A percentile compares a stretch with the other conserved stretches of the same genome.
These are phyloP conservation scores for Xylophagus ater DNA, from an alignment of 2,888 invertebrate genomes.

Conservation along the genomic window DNA sequence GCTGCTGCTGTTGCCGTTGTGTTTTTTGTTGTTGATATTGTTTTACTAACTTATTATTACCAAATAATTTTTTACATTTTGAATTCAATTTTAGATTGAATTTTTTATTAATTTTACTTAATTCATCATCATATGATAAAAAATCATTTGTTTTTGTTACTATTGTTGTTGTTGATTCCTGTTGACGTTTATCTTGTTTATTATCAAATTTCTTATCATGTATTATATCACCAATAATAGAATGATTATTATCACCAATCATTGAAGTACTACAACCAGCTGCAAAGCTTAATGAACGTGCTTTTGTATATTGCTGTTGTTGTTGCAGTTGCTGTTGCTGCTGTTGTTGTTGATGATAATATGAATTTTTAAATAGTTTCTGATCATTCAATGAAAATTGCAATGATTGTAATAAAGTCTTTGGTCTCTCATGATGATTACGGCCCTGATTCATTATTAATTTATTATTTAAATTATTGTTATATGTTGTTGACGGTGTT, in stretches of 20 bases:
- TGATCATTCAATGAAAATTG: constrained; percentile 2
- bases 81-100: too few relatives aligned
- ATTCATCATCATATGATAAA: too few relatives aligned
- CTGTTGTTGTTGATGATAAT: constrained; percentile 1
- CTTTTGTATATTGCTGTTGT: constrained; percentile 6
- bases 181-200: neutral
- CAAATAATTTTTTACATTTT: too few relatives aligned
- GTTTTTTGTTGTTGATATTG: constrained; percentile 28
- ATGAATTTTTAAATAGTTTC: neutral
- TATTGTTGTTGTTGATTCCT: too few relatives aligned
- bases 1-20: neutral
- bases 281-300: constrained; percentile 9
- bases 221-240: constrained; percentile 6
- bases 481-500: constrained; percentile 28
- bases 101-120: too few relatives aligned
- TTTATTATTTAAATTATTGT: constrained; percentile 15
- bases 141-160: too few relatives aligned
- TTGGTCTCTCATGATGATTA: constrained; percentile 10
- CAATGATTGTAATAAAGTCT: constrained; percentile 4
- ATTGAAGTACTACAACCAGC: too few relatives aligned
- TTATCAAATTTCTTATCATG: constrained; percentile 4
- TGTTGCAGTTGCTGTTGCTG: constrained; percentile 4
- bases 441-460: too few relatives aligned
- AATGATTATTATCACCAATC: constrained; percentile 8
- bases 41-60: too few relatives aligned